Base-by-base conservation (phyloP, 2,113 vertebrate species). In the Gnathonemus echidnorhynchus region DNA sequence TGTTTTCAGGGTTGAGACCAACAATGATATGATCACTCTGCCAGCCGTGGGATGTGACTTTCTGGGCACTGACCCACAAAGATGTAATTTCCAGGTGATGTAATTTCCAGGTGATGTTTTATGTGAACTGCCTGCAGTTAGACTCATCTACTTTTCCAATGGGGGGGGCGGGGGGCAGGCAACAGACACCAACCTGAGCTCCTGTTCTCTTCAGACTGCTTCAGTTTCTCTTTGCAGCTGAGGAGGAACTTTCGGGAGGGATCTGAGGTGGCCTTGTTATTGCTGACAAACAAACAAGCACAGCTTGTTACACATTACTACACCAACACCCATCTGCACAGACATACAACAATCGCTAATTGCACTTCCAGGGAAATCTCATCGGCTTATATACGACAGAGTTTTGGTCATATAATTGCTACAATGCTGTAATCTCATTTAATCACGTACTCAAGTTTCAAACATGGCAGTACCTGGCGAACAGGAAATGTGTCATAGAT, bases 231-330 rank as follows among this genome's bases (percentile, higher is more conserved):
- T 95, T 98, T 97, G 94, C 96, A 97, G 90, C 95, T 98, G 88
- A 94, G 94, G 89, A 98, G 95, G 94, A 97, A 99, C 91, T 99
- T 99, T 92, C 97, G 96, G 21, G 97, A 95, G 49, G 97, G 94
- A 91, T 99, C 98, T 66, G 94, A 95, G 93, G 97, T 95, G 62
- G 97, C 97, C 92, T 98, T 99, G 94, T 99, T 99, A 96, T 99
- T 99, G 95, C 98, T 99, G 93, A 0, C 94, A 80, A 35, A 3
- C 48, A 27, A 58, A 48, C 70, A 10, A 87, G 11, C 27, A 77
- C 42, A 50, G 21, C 24, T 45, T 46, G n/a, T 11, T 10, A 46
- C 17, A 27, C 8, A 48, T 21, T 21, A 39, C 52, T 52, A 48
- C 10, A 49, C 27, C 27, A 62, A 53, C 13, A 87, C 21, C 19